Evolutionary conservation across 2,888 invertebrate genomes (phyloP), one percentile per base, ranked within the genome.

Genomic region (Melitaea athalia): DNA sequence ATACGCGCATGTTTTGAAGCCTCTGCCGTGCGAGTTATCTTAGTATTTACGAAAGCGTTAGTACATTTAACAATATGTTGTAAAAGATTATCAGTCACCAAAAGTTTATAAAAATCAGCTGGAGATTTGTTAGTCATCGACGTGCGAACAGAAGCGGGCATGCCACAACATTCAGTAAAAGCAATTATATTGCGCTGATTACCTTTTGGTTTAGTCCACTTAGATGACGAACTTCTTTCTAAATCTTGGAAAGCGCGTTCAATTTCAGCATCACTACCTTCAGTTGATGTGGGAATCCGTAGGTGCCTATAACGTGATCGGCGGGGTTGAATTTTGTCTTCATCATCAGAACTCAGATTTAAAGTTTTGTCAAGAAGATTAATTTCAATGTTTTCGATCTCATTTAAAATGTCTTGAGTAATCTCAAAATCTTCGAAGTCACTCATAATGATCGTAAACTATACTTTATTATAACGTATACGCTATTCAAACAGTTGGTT

Each of bases 111-210:
- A 63, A 75, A 75, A 69, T 72, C 71, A 67, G 71, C 73, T 65
- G 71, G 72, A 61, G 69, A 71, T 55, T 71, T 68, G 59, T 74
- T 49, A 68, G 52, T 69, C 73, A 74, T 74, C 15, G 68, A 67
- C 33, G 55, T 72, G 62, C 74, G 71, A 66, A 72, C n/a, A 73
- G 67, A 66, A 67, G 72, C 10, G 24, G 72, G 71, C 72, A 74
- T 72, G 66, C 75, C 75, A 70, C 59, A 63, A 72, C 70, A 67
- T 72, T 76, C 75, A 69, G 76, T 77, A 71, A 74, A 77, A 45
- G 76, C 62, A 72, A 76, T 77, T 47, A 76, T 59, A 57, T 68
- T 45, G 7, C 74, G 74, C 53, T 74, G 72, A 55, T 76, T 76
- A 76, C 75, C 74, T 74, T 72, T 74, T 43, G 75, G 74, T 15